Evolutionary conservation across 1,140 invertebrate genomes (phyloP).

Genomic region (Zaprionus ornatus): DNA sequence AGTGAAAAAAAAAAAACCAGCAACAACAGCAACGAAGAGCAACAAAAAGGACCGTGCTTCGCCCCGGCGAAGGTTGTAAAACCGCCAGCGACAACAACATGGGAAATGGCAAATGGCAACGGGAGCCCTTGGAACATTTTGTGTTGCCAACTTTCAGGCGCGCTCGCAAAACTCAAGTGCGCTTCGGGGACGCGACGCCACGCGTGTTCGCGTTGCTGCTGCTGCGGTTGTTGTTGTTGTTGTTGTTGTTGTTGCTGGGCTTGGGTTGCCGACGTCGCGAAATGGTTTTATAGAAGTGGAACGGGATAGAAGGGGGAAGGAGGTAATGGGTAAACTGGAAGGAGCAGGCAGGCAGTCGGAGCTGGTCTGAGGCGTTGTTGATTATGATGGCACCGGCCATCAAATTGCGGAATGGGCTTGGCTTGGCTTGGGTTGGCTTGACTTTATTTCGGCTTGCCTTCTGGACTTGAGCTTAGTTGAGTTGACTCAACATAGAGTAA

Average conservation of each 20-base stretch:
- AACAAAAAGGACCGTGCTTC: constrained; percentile 30
- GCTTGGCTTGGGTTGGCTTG: constrained; percentile 23
- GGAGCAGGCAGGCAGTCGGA: constrained; percentile 4
- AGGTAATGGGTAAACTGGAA: neutral
- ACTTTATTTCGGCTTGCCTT: constrained; percentile 16
- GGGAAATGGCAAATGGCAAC: constrained; percentile 55
- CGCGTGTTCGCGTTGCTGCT: constrained; percentile 24
- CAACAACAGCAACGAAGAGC: constrained; percentile 28
- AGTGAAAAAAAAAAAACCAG: constrained; percentile 26
- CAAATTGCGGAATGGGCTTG: constrained; percentile 52
- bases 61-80: constrained; percentile 70
- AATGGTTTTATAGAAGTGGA: neutral
- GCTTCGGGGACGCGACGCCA: constrained; percentile 60
- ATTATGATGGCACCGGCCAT: constrained; percentile 76
- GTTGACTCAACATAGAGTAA: constrained; percentile 28
- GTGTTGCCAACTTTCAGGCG: constrained; percentile 71
- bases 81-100: constrained; percentile 65
- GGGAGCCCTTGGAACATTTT: constrained; percentile 55
- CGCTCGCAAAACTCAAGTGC: constrained; percentile 74
- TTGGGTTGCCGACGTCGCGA: constrained; percentile 16
- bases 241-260: constrained; percentile 12
- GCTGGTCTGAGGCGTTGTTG: constrained; percentile 57
- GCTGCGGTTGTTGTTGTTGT: no score
- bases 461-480: neutral
- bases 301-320: neutral